Conservation (phyloP, 1,140 invertebrate genomes). For the Zaprionus kolodkinae region DNA sequence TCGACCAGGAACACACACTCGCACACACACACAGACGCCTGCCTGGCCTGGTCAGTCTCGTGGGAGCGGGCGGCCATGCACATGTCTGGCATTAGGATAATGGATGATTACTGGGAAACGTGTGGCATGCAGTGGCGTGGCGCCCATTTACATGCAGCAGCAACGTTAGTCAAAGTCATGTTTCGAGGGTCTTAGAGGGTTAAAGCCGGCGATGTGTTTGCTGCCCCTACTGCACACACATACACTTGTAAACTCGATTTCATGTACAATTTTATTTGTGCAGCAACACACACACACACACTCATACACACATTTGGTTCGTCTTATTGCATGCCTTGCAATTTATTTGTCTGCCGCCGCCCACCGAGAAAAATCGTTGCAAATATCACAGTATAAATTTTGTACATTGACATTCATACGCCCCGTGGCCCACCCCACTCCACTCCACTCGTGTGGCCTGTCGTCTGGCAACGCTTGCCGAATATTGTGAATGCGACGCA, state of each 20-base stretch:
- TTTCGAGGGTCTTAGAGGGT: conserved; percentile 54
- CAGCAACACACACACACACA: conserved; percentile 39
- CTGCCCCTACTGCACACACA: not conserved
- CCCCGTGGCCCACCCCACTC: conserved; percentile 25
- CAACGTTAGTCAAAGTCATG: conserved; percentile 81
- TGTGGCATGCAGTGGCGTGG: conserved; percentile 70
- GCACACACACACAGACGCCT: conserved; percentile 35
- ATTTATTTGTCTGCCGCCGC: conserved; percentile 71
- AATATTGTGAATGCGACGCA: conserved; percentile 43
- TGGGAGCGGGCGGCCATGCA: conserved; percentile 55
- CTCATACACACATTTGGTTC: conserved; percentile 71
- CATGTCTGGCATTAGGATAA: conserved; percentile 77
- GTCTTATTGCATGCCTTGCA: conserved; percentile 81
- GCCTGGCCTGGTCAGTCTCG: conserved; percentile 42
- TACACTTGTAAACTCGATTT: conserved; percentile 68
- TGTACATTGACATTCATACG: conserved; percentile 73
- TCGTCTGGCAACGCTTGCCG: conserved; percentile 24
- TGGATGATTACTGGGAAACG: conserved; percentile 79
- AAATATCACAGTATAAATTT: conserved; percentile 77
- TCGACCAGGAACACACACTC: conserved; percentile 52
- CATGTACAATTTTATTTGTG: conserved; percentile 81
- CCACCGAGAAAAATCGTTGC: conserved; percentile 69
- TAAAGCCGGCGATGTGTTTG: conserved; percentile 36
- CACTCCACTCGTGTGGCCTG: not conserved
- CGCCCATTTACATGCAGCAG: conserved; percentile 78